Base-by-base conservation (phyloP, 2,113 vertebrate species). In the Nannospalax galili region DNA sequence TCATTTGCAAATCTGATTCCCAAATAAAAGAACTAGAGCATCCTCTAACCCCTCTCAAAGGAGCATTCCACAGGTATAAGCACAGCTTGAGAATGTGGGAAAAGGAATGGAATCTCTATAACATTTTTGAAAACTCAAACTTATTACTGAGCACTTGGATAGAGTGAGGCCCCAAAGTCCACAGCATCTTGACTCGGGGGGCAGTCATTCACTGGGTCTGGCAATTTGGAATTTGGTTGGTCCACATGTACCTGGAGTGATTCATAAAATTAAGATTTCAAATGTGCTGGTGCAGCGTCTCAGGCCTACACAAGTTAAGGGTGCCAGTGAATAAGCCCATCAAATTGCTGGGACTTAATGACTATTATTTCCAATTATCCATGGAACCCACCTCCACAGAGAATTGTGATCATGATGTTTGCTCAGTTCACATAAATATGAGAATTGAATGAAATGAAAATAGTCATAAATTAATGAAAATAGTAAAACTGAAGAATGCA, bases 361-460 rank as follows among this genome's bases (percentile, higher is more conserved):
- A 40, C 22, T 62, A 37, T 52, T 37, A 22, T 74, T 88, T 67
- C 90, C 37, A 89, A 45, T 78, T 81, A 64, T 30, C 64, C 70
- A 60, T 35, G n/a, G 48, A 88, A 56, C 7, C 20, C 1, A 28
- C 17, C 32, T 89, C 45, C 45, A 77, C 26, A 77, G 40, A 92
- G 65, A 6, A n/a, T 28, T 90, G 84, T 84, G 52, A 3, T 91
- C 42, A 85, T 40, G 16, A 75, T 40, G 20, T 79, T 70, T 96
- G 40, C 16, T 91, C 84, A 65, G 79, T 84, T 97, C 93, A 45
- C 22, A 28, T n/a, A 86, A 87, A 40, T n/a, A 80, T 48, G 77
- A 42, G 74, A 91, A 80, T 40, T 56, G n/a, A n/a, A n/a, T n/a
- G n/a, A n/a, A 92, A 70, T 56, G 12, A 84, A 95, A 86, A 91